Conservation (phyloP, 1,140 invertebrate genomes). For the Globodera ellingtonae region DNA sequence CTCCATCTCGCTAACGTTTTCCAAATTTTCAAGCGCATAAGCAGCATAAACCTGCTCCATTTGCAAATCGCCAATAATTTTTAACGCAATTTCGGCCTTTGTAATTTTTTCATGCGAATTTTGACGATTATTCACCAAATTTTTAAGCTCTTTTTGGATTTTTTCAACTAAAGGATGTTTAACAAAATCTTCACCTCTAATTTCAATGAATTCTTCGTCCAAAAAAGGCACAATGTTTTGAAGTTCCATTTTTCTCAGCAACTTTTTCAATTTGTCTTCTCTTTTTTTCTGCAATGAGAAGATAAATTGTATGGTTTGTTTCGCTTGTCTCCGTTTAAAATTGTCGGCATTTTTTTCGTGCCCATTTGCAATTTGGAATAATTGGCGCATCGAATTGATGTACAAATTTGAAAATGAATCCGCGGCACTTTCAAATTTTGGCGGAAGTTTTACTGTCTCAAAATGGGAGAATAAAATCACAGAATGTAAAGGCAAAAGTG, state of each 20-base stretch:
- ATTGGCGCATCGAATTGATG: not conserved
- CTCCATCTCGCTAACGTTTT: no score
- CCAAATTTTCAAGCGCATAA: no score
- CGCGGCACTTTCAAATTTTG: not conserved
- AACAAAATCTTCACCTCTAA: no score
- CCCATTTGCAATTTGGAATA: not conserved
- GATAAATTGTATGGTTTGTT: not conserved
- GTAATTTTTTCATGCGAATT: no score
- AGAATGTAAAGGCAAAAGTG: no score
- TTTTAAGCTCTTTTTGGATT: no score
- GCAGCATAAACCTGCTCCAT: no score
- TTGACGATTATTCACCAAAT: no score
- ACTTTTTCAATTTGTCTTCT: not conserved
- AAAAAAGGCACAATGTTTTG: not conserved
- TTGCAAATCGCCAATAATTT: no score
- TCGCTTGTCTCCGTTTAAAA: not conserved
- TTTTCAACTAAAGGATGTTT: no score
- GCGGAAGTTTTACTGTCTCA: not conserved
- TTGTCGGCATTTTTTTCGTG: no score
- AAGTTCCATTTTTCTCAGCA: not conserved
- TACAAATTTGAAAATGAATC: not conserved
- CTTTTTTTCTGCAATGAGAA: not conserved
- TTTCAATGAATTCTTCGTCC: not conserved
- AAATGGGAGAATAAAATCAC: not conserved
- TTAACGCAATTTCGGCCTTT: no score